Conservation (phyloP, 2,113 vertebrate genomes). For the Zapus hudsonius region DNA sequence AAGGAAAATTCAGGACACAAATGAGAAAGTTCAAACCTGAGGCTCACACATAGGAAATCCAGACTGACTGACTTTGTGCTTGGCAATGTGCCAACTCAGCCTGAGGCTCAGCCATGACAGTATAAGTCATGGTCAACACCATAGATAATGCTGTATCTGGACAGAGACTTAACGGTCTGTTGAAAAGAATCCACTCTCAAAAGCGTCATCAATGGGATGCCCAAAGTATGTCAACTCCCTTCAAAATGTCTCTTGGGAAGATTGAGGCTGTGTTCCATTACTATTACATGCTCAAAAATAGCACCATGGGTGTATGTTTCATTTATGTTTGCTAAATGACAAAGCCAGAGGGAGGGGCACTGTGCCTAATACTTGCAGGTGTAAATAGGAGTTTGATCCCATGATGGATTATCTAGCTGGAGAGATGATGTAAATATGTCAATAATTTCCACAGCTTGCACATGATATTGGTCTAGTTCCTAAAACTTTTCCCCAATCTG, state of each 20-base stretch:
- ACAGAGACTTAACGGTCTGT: background rate
- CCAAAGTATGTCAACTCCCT: background rate
- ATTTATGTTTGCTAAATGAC: background rate
- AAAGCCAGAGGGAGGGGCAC: background rate
- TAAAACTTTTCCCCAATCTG: constrained; percentile 5
- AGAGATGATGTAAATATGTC: background rate
- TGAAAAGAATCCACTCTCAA: background rate
- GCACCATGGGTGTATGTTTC: background rate
- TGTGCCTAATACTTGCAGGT: background rate
- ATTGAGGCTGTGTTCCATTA: background rate
- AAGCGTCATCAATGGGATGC: background rate
- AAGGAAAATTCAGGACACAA: constrained; percentile 28
- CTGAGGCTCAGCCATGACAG: background rate
- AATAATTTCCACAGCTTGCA: constrained; percentile 35
- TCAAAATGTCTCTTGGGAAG: background rate
- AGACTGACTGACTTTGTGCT: background rate
- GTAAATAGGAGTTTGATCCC: background rate
- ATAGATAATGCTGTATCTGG: background rate
- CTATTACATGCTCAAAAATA: background rate
- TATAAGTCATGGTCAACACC: background rate
- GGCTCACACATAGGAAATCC: background rate
- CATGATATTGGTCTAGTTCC: background rate
- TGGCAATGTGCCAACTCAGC: background rate
- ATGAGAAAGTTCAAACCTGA: background rate
- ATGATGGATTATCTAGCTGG: background rate